phyloP scores from a whole-genome alignment of 2,888 invertebrate species.

The Rhabditoides inermis region DNA sequence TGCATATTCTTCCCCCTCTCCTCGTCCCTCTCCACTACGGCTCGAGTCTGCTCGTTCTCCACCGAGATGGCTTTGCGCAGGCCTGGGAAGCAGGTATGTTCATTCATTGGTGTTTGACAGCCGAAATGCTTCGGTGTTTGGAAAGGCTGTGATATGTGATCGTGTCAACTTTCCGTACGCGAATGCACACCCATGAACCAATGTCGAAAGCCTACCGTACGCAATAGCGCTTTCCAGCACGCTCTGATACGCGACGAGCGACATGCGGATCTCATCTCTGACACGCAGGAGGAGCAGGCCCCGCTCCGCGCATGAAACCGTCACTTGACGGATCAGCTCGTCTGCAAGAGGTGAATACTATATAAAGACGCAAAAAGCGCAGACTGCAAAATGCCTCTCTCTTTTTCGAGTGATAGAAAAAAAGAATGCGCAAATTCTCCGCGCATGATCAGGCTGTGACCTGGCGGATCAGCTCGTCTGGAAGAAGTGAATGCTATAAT shows the following conservation, averaged over 20 bases:
- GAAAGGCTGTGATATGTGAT: no score
- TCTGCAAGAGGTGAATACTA: conserved; percentile 57
- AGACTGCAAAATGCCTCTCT: background rate
- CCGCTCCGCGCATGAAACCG: conserved; percentile 90
- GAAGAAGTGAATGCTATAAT: no score
- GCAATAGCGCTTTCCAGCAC: conserved; percentile 93
- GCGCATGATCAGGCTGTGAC: background rate
- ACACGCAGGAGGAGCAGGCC: conserved; percentile 83
- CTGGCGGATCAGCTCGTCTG: no score
- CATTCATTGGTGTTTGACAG: background rate
- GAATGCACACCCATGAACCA: no score
- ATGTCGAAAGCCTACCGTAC: conserved; percentile 69
- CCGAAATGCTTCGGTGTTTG: background rate
- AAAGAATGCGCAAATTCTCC: background rate
- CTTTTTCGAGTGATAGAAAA: no score
- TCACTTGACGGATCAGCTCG: conserved; percentile 81
- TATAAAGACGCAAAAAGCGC: background rate
- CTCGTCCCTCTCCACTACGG: conserved; percentile 23
- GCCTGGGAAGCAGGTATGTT: conserved; percentile 6
- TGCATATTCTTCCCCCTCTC: conserved; percentile 16
- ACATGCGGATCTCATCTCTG: conserved; percentile 89
- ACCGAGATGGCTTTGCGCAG: conserved; percentile 93
- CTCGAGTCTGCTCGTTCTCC: conserved; percentile 61
- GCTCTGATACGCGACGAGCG: conserved; percentile 89
- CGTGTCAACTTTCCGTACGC: no score